Percentiles rank a stretch among this genome's conserved stretches.
Evolutionary conservation across 2,797 vertebrate species (phyloP).

Genomic region (Ambastaia sidthimunki): DNA sequence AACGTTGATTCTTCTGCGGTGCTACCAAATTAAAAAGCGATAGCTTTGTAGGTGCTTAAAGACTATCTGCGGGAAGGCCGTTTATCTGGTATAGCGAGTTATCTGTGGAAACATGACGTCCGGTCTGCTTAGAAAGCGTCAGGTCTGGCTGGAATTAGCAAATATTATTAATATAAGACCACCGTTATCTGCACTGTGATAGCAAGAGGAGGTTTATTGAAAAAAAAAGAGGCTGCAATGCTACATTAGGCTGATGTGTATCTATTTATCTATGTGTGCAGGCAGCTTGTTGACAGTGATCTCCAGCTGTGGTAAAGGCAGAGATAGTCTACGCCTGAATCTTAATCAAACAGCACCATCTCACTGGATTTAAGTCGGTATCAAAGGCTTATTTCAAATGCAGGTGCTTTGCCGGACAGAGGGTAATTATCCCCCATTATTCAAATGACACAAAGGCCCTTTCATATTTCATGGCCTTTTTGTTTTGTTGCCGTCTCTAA

Average conservation of each 20-base stretch:
- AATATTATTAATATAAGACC: slow-evolving; percentile 32
- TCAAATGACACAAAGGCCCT: slow-evolving; percentile 76
- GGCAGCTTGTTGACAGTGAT: slow-evolving; percentile 42
- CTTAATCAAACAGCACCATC: slow-evolving; percentile 59
- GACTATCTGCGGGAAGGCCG: slow-evolving; percentile 14
- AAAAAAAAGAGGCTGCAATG: background rate
- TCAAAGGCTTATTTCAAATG: slow-evolving; percentile 71
- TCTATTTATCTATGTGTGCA: slow-evolving; percentile 39
- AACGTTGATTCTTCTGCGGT: slow-evolving; percentile 21
- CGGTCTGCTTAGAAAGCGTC: slow-evolving; percentile 15
- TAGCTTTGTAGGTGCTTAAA: slow-evolving; percentile 49
- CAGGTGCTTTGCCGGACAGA: slow-evolving; percentile 71
- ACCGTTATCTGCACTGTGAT: slow-evolving; percentile 7
- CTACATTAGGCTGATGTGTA: slow-evolving; percentile 9
- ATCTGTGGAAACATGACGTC: slow-evolving; percentile 12
- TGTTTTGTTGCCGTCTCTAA: slow-evolving; percentile 62
- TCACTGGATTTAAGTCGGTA: slow-evolving; percentile 65
- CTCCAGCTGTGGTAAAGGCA: slow-evolving; percentile 43
- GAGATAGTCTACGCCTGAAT: slow-evolving; percentile 47
- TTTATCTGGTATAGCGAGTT: slow-evolving; percentile 16
- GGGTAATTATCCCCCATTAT: slow-evolving; percentile 80
- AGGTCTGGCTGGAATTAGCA: slow-evolving; percentile 17
- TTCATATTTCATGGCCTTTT: slow-evolving; percentile 76
- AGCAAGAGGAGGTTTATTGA: slow-evolving; percentile 23
- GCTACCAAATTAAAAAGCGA: slow-evolving; percentile 48